Base-by-base conservation (phyloP, 2,797 vertebrate genomes). In the Eupleurogrammus muticus region DNA sequence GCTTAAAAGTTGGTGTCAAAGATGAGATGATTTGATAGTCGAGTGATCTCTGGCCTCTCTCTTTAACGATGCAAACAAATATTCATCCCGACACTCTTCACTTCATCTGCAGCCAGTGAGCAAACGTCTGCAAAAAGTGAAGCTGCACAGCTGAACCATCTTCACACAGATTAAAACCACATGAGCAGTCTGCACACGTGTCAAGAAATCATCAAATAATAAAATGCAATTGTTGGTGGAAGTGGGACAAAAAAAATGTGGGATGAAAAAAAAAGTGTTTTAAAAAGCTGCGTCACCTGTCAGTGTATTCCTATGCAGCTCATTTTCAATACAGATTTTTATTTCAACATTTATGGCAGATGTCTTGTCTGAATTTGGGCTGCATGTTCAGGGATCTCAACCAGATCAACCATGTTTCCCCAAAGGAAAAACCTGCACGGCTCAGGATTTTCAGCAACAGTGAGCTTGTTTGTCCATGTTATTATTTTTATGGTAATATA, bases 31-130 rank as follows among this genome's bases (percentile, higher is more conserved):
- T 70, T 38, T 40, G 49, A 52, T 35, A 11, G 36, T 12, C 20
- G 49, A 85, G 52, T n/a, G 56, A 70, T 67, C 76, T 78, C 19
- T 49, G 60, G 53, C 58, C 57, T 73, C 68, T 53, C 38, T 75
- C 73, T 63, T 53, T 84, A 81, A 88, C 36, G 78, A 74, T 68
- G 76, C 73, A 77, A 83, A 85, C 79, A 82, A 77, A 84, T 78
- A 78, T 64, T 32, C 66, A 50, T 67, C n/a, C 62, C 1, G 24
- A 54, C 8, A 49, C 70, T 70, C 46, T 53, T 63, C 74, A 49
- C 73, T 78, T 74, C 61, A 70, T 80, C 70, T 50, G 56, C 68
- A 81, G 70, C 75, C 73, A 7, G n/a, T 66, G 66, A 69, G 80
- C 76, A 46, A 70, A 32, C 20, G 36, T 66, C 75, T 80, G 82